phyloP scores from a whole-genome alignment of 1,140 invertebrate species.

The Bombyx mori region ASM3026992v2 NC_085132.1:4040501-4041000 shows the following conservation, averaged over 20 bases:
- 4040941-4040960: slow-evolving; percentile 44
- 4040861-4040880: slow-evolving; percentile 43
- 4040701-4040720: no score
- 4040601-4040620: no score
- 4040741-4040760: slow-evolving; percentile 30
- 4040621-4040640: no score
- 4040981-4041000: slow-evolving; percentile 54
- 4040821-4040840: slow-evolving; percentile 55
- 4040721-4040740: slow-evolving; percentile 25
- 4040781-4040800: slow-evolving; percentile 55
- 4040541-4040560: not conserved
- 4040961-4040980: slow-evolving; percentile 58
- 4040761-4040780: slow-evolving; percentile 53
- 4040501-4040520: no score
- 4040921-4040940: slow-evolving; percentile 29
- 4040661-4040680: no score
- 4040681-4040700: no score
- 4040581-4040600: no score
- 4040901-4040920: slow-evolving; percentile 31
- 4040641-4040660: no score
- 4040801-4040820: slow-evolving; percentile 51
- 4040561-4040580: not conserved
- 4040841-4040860: slow-evolving; percentile 53
- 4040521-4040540: not conserved
- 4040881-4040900: slow-evolving; percentile 29